Base-by-base conservation (phyloP, 2,797 vertebrate genomes). In the Amniataba percoides region DNA sequence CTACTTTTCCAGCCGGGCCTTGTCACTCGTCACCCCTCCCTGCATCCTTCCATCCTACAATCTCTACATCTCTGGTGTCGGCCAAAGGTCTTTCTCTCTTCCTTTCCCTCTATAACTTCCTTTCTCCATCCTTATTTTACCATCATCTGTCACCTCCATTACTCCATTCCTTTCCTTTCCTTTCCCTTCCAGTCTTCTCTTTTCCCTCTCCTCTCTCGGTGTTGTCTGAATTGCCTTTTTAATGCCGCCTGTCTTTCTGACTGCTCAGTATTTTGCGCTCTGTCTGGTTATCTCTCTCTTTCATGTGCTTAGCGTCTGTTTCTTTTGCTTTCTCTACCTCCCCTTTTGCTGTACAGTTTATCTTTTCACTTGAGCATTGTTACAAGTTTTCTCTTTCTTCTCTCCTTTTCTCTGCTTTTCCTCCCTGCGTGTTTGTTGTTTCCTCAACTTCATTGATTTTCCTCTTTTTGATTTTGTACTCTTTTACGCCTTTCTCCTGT, bases 1-100 rank as follows among this genome's bases (percentile, higher is more conserved):
- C 71, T 68, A 53, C 71, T 63, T 62, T 73, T 74, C 82, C 82
- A 78, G 77, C 74, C 56, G 31, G 69, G 55, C 59, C 78, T 74
- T 12, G 23, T 89, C 83, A 74, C 73, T 88, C 84, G 63, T 85
- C 77, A 62, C 71, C 46, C 36, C n/a, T 67, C 63, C 82, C 66
- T 65, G 55, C 75, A 78, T 77, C 82, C 66, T 52, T 71, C 53
- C 78, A 81, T 83, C 83, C 76, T 64, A 76, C 71, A 56, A 42
- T 76, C 71, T 48, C 71, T 60, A 1, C 70, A 43, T 71, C 60
- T 70, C 67, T 68, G 57, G 75, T 80, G 69, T 78, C 23, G 14
- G 46, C 88, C 75, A 74, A 74, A 81, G 71, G 68, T 71, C 65
- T 58, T 59, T 39, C 71, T 59, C 19, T 56, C 48, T 36, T 58